A percentile compares a stretch with the other conserved stretches of the same genome.
phyloP scores from a whole-genome alignment of 2,888 invertebrate species.

The Linhomoeus sp. region DNA sequence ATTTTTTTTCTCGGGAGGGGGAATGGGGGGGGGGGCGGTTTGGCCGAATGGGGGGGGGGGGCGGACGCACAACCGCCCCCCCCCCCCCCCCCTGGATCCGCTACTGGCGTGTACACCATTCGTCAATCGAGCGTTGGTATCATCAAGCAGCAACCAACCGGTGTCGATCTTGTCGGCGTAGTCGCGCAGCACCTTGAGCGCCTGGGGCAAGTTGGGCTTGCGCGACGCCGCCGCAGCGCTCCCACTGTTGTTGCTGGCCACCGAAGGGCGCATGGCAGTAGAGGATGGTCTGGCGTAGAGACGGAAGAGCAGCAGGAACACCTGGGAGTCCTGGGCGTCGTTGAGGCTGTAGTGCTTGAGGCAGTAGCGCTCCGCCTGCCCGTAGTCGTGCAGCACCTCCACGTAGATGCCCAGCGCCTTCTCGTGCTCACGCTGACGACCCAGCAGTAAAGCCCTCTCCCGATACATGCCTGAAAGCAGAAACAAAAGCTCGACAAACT shows the following conservation, averaged over 20 bases:
- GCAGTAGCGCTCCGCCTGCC: conserved; percentile 65
- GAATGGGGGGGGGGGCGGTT: no score
- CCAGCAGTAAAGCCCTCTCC: conserved; percentile 80
- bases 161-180: conserved; percentile 68
- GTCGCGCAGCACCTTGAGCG: conserved; percentile 56
- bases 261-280: conserved; percentile 1
- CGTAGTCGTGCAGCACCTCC: conserved; percentile 57
- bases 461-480: conserved; percentile 47
- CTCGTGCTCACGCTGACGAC: conserved; percentile 69
- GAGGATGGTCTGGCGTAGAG: conserved; percentile 38
- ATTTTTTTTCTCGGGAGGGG: no score
- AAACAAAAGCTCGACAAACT: neutral
- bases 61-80: no score
- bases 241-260: conserved; percentile 6
- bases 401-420: conserved; percentile 80
- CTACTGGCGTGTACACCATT: neutral
- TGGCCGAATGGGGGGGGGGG: no score
- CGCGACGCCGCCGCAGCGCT: conserved; percentile 26
- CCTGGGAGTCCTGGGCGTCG: conserved; percentile 29
- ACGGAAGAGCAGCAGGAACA: conserved; percentile 44
- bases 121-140: no score
- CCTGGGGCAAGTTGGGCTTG: conserved; percentile 54
- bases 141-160: conserved; percentile 30
- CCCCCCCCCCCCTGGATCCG: no score
- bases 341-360: conserved; percentile 14